Conservation (phyloP, 1,140 invertebrate species). For the Euwallacea fornicatus region DNA sequence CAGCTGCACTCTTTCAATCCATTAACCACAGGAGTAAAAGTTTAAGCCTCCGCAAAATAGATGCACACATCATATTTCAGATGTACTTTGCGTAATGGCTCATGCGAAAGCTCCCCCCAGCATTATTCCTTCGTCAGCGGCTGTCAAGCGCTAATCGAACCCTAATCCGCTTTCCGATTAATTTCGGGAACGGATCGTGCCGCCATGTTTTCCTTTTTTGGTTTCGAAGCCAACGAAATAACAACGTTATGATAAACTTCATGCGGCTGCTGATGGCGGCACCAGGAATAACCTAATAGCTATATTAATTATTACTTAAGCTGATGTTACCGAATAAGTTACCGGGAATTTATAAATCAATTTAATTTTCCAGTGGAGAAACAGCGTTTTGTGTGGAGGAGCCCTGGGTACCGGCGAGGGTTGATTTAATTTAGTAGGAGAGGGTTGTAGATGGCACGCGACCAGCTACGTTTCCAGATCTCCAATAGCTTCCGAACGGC, state of each 20-base stretch:
- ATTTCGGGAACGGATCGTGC: slow-evolving; percentile 32
- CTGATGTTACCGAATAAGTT: slow-evolving; percentile 24
- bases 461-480: too few relatives aligned
- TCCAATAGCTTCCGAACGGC: too few relatives aligned
- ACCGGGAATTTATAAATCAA: slow-evolving; percentile 7
- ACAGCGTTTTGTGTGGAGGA: background rate
- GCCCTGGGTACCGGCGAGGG: background rate
- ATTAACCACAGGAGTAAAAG: background rate
- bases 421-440: background rate
- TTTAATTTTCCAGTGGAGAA: slow-evolving; percentile 11
- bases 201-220: slow-evolving; percentile 33
- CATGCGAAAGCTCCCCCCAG: slow-evolving; percentile 21
- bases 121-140: slow-evolving; percentile 33
- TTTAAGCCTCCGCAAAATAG: background rate
- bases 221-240: slow-evolving; percentile 28
- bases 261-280: slow-evolving; percentile 12
- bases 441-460: background rate
- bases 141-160: slow-evolving; percentile 33
- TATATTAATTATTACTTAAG: slow-evolving; percentile 28
- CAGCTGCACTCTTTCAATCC: background rate
- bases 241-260: slow-evolving; percentile 22
- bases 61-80: slow-evolving; percentile 8
- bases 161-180: slow-evolving; percentile 34
- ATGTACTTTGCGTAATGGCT: slow-evolving; percentile 17
- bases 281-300: slow-evolving; percentile 24